A percentile compares a stretch with the other conserved stretches of the same genome.
phyloP scores from a whole-genome alignment of 2,888 invertebrate genomes.

The Microdon myrmicae region DNA sequence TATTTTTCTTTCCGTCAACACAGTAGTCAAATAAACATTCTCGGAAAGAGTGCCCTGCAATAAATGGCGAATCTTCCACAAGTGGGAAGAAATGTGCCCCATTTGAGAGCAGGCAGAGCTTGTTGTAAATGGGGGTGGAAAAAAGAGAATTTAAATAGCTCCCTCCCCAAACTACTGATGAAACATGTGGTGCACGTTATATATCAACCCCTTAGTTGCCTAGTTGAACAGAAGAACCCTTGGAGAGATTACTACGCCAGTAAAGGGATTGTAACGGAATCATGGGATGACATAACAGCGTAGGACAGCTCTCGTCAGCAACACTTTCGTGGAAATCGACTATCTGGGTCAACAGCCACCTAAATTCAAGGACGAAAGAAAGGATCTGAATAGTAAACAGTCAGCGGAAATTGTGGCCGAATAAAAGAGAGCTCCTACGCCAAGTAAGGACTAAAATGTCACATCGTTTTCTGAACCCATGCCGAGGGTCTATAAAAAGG shows the following conservation, averaged over 20 bases:
- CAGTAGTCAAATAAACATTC: too few species aligned
- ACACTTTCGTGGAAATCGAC: neutral
- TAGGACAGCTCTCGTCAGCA: conserved; percentile 11
- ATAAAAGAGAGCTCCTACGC: neutral
- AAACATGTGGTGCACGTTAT: too few species aligned
- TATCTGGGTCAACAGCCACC: neutral
- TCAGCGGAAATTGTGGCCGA: neutral
- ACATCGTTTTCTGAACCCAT: neutral
- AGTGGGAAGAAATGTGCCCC: too few species aligned
- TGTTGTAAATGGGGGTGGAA: too few species aligned
- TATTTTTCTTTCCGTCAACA: too few species aligned
- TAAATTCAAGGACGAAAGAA: conserved; percentile 13
- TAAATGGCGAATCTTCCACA: too few species aligned
- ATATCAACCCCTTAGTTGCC: too few species aligned
- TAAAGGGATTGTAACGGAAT: conserved; percentile 46
- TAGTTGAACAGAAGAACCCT: too few species aligned
- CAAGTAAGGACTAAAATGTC: neutral
- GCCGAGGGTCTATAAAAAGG: neutral
- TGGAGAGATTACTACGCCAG: conserved; percentile 39
- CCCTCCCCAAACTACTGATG: too few species aligned
- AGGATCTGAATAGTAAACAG: conserved; percentile 22
- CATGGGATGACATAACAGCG: conserved; percentile 38
- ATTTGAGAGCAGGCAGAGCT: too few species aligned
- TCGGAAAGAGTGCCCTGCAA: too few species aligned
- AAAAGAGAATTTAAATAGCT: too few species aligned